phyloP scores from a whole-genome alignment of 2,888 invertebrate genomes.

The Linnaemya tessellans region DNA sequence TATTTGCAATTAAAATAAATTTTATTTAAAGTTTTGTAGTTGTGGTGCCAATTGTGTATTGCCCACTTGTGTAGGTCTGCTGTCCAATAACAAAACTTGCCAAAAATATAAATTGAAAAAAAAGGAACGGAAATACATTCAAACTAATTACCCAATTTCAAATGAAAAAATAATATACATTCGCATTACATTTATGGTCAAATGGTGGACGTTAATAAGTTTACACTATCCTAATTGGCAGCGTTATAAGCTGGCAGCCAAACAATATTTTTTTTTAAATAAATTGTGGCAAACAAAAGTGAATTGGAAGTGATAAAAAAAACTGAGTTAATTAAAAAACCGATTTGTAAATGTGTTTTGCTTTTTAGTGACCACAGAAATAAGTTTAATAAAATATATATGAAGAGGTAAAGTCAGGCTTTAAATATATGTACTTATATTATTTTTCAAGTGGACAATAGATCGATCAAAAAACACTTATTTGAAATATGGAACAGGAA shows the following conservation, averaged over 20 bases:
- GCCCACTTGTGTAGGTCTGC: conserved; percentile 24
- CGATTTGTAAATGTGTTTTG: no score
- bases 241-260: not conserved
- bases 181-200: conserved; percentile 44
- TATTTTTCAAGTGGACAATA: not conserved
- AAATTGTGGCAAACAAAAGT: conserved; percentile 41
- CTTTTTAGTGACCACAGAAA: no score
- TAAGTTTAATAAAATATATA: no score
- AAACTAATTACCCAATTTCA: conserved; percentile 70
- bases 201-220: conserved; percentile 58
- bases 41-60: not conserved
- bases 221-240: conserved; percentile 21
- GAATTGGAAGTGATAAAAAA: conserved; percentile 9
- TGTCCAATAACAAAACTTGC: conserved; percentile 16
- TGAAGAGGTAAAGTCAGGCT: no score
- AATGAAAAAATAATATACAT: conserved; percentile 13
- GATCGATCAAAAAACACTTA: no score
- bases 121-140: conserved; percentile 66
- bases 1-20: no score
- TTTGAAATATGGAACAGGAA: no score
- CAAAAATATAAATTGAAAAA: conserved; percentile 23
- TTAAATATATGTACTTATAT: no score
- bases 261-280: not conserved
- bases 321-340: no score
- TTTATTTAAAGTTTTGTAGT: no score